Percentiles rank a stretch among this genome's conserved stretches.
Evolutionary conservation across 1,140 invertebrate species (phyloP).

Genomic region (Plectrocnemia conspersa): DNA sequence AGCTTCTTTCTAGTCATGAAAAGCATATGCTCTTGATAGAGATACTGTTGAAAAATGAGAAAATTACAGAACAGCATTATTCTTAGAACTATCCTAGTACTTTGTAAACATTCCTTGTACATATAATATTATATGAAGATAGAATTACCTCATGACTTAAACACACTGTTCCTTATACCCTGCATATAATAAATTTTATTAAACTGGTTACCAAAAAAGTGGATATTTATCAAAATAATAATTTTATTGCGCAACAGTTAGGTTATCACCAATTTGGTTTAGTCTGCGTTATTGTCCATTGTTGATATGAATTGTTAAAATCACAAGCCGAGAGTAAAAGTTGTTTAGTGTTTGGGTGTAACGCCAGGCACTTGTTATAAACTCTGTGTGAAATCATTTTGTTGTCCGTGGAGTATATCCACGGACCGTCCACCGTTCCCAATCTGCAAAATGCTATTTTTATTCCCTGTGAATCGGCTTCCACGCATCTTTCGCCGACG

Average conservation of each 20-base stretch:
- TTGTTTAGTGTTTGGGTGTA: constrained; percentile 76
- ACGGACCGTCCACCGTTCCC: constrained; percentile 89
- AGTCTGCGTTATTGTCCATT: constrained; percentile 80
- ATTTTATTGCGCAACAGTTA: not conserved
- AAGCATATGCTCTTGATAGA: too few relatives aligned
- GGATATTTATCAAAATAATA: not conserved
- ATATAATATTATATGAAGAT: too few relatives aligned
- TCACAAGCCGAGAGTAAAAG: constrained; percentile 77
- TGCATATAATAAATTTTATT: too few relatives aligned
- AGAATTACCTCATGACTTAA: too few relatives aligned
- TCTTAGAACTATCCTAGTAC: too few relatives aligned
- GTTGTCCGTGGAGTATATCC: constrained; percentile 77
- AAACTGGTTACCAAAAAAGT: not conserved
- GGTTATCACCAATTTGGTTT: constrained; percentile 61
- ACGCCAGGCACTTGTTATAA: constrained; percentile 78
- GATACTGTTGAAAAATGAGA: too few relatives aligned
- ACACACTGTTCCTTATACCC: too few relatives aligned
- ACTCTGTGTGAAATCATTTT: constrained; percentile 74
- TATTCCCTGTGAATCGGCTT: constrained; percentile 78
- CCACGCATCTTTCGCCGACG: constrained; percentile 92
- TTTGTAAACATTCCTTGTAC: too few relatives aligned
- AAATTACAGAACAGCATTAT: too few relatives aligned
- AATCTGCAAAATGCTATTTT: constrained; percentile 84
- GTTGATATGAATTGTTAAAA: constrained; percentile 78
- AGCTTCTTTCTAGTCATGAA: too few relatives aligned